phyloP scores from a whole-genome alignment of 2,797 vertebrate genomes.

The Gadopsis marmoratus region DNA sequence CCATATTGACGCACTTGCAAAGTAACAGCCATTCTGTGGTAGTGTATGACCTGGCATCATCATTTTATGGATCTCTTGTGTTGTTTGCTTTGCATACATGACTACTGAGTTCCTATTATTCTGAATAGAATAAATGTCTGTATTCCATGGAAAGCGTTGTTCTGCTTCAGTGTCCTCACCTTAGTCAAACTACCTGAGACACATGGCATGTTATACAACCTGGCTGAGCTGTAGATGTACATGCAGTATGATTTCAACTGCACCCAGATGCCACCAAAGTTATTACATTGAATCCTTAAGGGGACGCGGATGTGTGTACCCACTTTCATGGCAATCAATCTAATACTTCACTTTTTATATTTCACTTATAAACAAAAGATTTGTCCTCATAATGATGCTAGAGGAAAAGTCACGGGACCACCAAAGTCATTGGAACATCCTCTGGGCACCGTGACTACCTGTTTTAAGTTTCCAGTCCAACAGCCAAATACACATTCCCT shows the following conservation, averaged over 20 bases:
- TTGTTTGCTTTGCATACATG: constrained; percentile 47
- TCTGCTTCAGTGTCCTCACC: background rate
- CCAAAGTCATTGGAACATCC: background rate
- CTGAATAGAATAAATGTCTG: background rate
- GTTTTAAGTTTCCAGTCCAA: background rate
- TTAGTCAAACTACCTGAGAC: constrained; percentile 18
- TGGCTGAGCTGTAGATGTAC: background rate
- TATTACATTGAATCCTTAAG: background rate
- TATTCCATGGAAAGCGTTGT: constrained; percentile 2
- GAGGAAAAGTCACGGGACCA: background rate
- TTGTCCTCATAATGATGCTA: background rate
- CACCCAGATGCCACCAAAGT: constrained; percentile 1
- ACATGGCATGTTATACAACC: background rate
- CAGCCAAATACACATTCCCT: background rate
- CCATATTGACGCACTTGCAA: constrained; percentile 79
- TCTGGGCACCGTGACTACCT: background rate
- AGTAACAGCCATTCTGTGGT: constrained; percentile 60
- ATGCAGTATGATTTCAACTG: constrained; percentile 2
- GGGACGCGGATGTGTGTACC: background rate
- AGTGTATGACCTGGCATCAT: constrained; percentile 7
- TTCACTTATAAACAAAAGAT: background rate
- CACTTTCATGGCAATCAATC: background rate
- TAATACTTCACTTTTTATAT: background rate
- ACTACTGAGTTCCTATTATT: constrained; percentile 40
- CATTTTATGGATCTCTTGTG: constrained; percentile 44